Conservation (phyloP, 1,140 invertebrate species). For the Gryon sp. region DNA sequence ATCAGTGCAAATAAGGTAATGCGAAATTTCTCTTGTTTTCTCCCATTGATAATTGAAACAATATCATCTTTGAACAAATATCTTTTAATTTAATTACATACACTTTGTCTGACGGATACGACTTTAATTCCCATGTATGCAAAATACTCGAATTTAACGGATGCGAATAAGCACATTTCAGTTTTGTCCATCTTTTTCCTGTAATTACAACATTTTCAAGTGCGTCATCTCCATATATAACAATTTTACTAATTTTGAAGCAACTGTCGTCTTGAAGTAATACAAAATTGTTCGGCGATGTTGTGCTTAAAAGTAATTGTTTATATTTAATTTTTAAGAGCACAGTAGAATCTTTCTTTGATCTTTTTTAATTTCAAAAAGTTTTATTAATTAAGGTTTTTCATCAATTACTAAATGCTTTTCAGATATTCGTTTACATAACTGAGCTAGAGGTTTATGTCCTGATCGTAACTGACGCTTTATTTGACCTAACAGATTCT, state of each 20-base stretch:
- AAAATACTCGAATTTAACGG: too few species aligned
- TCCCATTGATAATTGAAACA: too few species aligned
- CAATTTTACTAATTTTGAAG: slow-evolving; percentile 19
- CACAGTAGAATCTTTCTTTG: not conserved
- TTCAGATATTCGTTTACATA: slow-evolving; percentile 14
- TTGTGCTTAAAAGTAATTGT: slow-evolving; percentile 9
- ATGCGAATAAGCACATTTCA: slow-evolving; percentile 4
- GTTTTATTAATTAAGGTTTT: slow-evolving; percentile 19
- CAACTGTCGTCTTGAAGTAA: not conserved
- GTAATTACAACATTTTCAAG: not conserved
- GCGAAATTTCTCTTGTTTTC: too few species aligned
- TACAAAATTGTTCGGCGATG: slow-evolving; percentile 7
- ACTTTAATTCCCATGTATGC: too few species aligned
- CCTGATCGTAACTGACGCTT: slow-evolving; percentile 15
- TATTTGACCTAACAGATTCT: slow-evolving; percentile 31
- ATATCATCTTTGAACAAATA: too few species aligned
- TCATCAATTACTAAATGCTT: slow-evolving; percentile 7
- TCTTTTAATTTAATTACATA: too few species aligned
- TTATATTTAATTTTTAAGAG: slow-evolving; percentile 17
- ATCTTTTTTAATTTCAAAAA: slow-evolving; percentile 17
- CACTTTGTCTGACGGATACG: too few species aligned
- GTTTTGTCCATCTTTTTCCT: slow-evolving; percentile 15
- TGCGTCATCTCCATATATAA: not conserved
- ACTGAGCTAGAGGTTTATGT: slow-evolving; percentile 23
- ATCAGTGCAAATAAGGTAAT: too few species aligned